These are phyloP conservation scores for Varroa destructor DNA, from an alignment of 1,140 invertebrate genomes.

Conservation along the genomic window DNA sequence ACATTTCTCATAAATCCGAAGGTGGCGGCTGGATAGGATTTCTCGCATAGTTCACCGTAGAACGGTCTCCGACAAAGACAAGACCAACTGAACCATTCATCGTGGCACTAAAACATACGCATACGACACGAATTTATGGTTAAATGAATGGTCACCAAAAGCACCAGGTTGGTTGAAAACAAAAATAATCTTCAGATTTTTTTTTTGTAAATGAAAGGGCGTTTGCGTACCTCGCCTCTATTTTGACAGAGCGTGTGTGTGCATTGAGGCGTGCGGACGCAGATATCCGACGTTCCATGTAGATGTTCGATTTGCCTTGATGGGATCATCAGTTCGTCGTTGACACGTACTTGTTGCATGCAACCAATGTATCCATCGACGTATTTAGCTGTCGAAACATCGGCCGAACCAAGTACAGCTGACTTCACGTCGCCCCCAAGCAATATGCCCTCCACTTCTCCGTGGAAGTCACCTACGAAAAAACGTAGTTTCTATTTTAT, in stretches of 20 bases:
- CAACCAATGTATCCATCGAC: slow-evolving; percentile 13
- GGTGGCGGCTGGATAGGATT: slow-evolving; percentile 13
- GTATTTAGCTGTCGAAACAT: not conserved
- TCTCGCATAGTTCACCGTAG: slow-evolving; percentile 19
- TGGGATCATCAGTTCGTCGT: slow-evolving; percentile 24
- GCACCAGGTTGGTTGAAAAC: too few species aligned
- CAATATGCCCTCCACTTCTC: slow-evolving; percentile 4
- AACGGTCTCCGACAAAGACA: slow-evolving; percentile 22
- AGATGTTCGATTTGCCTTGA: slow-evolving; percentile 1
- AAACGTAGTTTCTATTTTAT: not conserved
- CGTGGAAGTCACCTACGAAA: not conserved
- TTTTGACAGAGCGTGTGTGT: slow-evolving; percentile 8
- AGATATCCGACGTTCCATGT: slow-evolving; percentile 10
- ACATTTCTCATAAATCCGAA: slow-evolving; percentile 10
- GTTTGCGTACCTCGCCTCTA: slow-evolving; percentile 3
- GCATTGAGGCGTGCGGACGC: slow-evolving; percentile 4
- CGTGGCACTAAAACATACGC: slow-evolving; percentile 2
- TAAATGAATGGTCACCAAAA: not conserved
- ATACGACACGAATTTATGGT: not conserved
- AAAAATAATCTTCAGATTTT: too few species aligned
- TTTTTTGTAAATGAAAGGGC: not conserved
- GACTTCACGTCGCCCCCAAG: not conserved
- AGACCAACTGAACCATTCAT: slow-evolving; percentile 19
- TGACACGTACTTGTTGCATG: slow-evolving; percentile 27
- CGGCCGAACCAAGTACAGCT: slow-evolving; percentile 2